These are phyloP conservation scores for Enteromius argenteus DNA, from an alignment of 2,797 vertebrate genomes.

Conservation along the genomic window DNA sequence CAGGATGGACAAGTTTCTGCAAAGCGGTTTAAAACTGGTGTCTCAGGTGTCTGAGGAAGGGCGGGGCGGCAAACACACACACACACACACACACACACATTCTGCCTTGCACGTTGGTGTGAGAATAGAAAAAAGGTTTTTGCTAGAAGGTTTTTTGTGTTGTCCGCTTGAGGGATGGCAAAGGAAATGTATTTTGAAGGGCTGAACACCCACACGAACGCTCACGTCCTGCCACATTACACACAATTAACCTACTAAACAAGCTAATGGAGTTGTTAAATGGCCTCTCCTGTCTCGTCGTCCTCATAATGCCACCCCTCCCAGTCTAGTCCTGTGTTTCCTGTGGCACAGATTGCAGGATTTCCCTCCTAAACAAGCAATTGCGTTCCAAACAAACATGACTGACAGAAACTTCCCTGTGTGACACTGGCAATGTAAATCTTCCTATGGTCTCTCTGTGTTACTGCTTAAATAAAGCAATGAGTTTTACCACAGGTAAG, in stretches of 20 bases:
- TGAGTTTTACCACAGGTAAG: neutral
- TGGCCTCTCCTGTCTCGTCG: constrained; percentile 1
- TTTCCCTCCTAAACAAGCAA: constrained; percentile 72
- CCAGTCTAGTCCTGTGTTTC: constrained; percentile 62
- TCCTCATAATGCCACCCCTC: constrained; percentile 60
- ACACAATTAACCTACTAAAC: constrained; percentile 40
- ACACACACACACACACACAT: constrained; percentile 10
- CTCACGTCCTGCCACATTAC: constrained; percentile 36
- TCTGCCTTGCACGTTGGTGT: constrained; percentile 13
- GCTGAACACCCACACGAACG: constrained; percentile 18
- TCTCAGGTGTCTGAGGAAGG: constrained; percentile 40
- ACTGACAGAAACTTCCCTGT: constrained; percentile 48
- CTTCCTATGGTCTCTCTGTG: neutral
- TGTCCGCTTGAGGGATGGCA: constrained; percentile 31
- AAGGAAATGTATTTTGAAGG: constrained; percentile 43
- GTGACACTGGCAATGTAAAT: neutral
- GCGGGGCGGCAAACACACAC: constrained; percentile 17
- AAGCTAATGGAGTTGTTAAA: constrained; percentile 23
- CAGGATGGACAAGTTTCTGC: constrained; percentile 40
- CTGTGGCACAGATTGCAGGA: constrained; percentile 76
- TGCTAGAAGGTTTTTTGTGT: constrained; percentile 24
- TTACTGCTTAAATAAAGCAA: neutral
- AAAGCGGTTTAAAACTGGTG: constrained; percentile 19
- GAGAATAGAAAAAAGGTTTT: constrained; percentile 21
- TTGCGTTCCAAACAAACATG: constrained; percentile 49